A percentile compares a stretch with the other conserved stretches of the same genome.
phyloP scores from a whole-genome alignment of 2,888 invertebrate species.

The Tiliacea aurago region DNA sequence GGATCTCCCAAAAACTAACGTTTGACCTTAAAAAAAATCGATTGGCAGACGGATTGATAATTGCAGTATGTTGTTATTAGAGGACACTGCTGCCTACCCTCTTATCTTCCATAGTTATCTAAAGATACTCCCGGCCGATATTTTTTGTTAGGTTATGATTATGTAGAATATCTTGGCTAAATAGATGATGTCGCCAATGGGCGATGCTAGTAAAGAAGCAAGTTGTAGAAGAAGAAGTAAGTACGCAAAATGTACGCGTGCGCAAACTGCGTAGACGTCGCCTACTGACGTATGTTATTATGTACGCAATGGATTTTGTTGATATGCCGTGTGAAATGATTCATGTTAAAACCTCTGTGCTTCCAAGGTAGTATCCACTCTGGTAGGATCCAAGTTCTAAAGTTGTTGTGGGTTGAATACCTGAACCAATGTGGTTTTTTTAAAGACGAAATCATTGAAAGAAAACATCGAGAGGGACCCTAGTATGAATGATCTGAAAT shows the following conservation, averaged over 20 bases:
- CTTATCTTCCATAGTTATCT: not conserved
- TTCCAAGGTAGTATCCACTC: too few species aligned
- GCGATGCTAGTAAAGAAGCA: not conserved
- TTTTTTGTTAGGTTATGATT: not conserved
- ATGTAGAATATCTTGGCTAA: too few species aligned
- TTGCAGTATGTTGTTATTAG: not conserved
- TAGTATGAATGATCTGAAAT: not conserved
- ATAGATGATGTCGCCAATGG: too few species aligned
- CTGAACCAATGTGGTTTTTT: not conserved
- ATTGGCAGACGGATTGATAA: not conserved
- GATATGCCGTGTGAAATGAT: not conserved
- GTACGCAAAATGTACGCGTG: slow-evolving; percentile 28
- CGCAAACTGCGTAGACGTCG: slow-evolving; percentile 23
- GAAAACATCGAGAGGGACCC: not conserved
- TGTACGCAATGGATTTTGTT: slow-evolving; percentile 10
- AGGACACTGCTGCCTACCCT: not conserved
- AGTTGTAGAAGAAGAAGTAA: too few species aligned
- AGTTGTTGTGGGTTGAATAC: not conserved
- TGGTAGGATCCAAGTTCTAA: too few species aligned
- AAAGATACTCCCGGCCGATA: not conserved
- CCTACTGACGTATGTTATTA: not conserved
- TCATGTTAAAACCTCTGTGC: not conserved
- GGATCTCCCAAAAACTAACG: not conserved
- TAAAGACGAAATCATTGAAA: not conserved
- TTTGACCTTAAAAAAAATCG: not conserved